Conservation (phyloP, 2,888 invertebrate genomes). For the Metopia argyrocephala region DNA sequence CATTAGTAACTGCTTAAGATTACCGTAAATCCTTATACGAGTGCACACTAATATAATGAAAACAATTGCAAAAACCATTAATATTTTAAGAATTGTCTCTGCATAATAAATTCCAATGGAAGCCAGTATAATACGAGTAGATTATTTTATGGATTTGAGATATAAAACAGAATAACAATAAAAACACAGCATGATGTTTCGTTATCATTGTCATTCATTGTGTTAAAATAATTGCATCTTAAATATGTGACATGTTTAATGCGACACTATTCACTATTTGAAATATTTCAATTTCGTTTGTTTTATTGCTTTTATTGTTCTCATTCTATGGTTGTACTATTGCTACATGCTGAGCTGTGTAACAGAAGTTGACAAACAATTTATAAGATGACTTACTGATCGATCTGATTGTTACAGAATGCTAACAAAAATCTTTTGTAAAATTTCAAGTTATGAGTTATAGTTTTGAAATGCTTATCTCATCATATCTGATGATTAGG, state of each 20-base stretch:
- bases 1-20: not conserved
- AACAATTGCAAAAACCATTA: conserved; percentile 4
- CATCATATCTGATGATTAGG: too few species aligned
- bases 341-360: not conserved
- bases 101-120: conserved; percentile 17
- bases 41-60: not conserved
- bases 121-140: conserved; percentile 6
- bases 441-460: too few species aligned
- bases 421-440: not conserved
- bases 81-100: conserved; percentile 2
- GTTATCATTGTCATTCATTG: conserved; percentile 27
- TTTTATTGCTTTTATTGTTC: conserved; percentile 9
- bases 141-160: not conserved
- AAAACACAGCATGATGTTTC: conserved; percentile 43
- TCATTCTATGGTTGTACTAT: not conserved
- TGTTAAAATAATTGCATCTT: conserved; percentile 47
- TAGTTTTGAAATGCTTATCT: too few species aligned
- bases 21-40: not conserved
- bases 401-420: not conserved
- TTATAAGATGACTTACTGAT: not conserved
- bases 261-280: conserved; percentile 24
- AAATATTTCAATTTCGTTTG: not conserved
- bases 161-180: conserved; percentile 14
- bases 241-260: conserved; percentile 28
- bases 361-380: not conserved